Conservation (phyloP, 2,113 vertebrate genomes). For the Callospermophilus lateralis region DNA sequence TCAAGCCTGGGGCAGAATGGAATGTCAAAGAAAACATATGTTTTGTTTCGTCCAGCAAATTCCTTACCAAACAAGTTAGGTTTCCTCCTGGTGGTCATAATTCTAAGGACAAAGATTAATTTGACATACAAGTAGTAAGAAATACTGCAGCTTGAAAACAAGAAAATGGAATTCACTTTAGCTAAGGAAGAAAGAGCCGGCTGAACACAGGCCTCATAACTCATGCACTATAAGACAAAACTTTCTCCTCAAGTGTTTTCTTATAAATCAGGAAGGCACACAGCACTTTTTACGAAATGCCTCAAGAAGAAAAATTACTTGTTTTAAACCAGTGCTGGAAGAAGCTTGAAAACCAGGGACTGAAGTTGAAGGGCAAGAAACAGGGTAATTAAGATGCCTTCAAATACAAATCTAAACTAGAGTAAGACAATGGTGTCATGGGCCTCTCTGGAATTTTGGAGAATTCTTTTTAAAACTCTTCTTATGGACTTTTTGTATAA, state of each 20-base stretch:
- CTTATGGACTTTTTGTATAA: background rate
- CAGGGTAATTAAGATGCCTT: background rate
- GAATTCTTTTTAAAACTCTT: background rate
- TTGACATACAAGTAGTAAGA: constrained; percentile 53
- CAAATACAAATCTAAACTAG: background rate
- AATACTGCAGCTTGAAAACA: background rate
- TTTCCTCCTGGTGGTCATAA: constrained; percentile 58
- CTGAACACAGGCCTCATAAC: constrained; percentile 10
- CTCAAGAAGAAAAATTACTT: constrained; percentile 37
- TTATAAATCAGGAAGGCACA: constrained; percentile 64
- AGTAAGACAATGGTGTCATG: background rate
- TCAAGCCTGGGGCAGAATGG: background rate
- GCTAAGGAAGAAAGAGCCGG: background rate
- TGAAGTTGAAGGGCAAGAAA: background rate
- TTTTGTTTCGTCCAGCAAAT: constrained; percentile 46
- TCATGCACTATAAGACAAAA: background rate
- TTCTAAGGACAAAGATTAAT: constrained; percentile 55
- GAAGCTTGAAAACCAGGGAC: constrained; percentile 2
- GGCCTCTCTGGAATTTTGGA: background rate
- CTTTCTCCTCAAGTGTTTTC: constrained; percentile 19
- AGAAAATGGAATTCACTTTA: constrained; percentile 60
- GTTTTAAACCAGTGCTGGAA: background rate
- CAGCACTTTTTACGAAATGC: background rate
- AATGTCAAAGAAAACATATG: constrained; percentile 27
- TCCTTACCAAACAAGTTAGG: constrained; percentile 53